These are phyloP conservation scores for Caerostris extrusa DNA, from an alignment of 1,140 invertebrate genomes.

Conservation along the genomic window DNA sequence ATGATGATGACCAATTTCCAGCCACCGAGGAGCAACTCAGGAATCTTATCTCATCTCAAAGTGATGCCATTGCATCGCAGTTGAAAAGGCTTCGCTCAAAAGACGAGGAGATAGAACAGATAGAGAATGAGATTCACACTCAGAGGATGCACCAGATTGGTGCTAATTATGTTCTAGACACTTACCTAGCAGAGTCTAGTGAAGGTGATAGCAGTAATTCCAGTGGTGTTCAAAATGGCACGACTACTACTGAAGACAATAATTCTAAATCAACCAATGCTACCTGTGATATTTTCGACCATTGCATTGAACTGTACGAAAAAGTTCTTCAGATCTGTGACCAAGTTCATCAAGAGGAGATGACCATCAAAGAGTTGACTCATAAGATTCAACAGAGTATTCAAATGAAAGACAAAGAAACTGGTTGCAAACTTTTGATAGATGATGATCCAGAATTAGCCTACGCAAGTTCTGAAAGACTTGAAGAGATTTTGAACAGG, in stretches of 20 bases:
- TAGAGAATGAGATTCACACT: slow-evolving; percentile 89
- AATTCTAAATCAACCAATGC: neutral
- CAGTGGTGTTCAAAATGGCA: neutral
- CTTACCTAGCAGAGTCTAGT: slow-evolving; percentile 85
- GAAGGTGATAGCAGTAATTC: neutral
- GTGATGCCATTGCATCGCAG: slow-evolving; percentile 89
- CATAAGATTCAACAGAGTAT: slow-evolving; percentile 85
- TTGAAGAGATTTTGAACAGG: slow-evolving; percentile 71
- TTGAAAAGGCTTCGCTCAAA: slow-evolving; percentile 86
- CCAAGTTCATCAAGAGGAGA: slow-evolving; percentile 87
- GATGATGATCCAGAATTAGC: slow-evolving; percentile 70
- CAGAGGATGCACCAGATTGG: slow-evolving; percentile 88
- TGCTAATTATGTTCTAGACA: slow-evolving; percentile 90
- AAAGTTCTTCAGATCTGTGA: slow-evolving; percentile 88
- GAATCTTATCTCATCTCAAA: slow-evolving; percentile 90
- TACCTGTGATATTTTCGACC: slow-evolving; percentile 74
- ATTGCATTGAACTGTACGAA: slow-evolving; percentile 83
- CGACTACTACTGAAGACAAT: neutral
- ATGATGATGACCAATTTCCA: slow-evolving; percentile 69
- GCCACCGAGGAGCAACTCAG: slow-evolving; percentile 85
- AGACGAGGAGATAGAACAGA: slow-evolving; percentile 88
- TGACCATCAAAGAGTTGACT: slow-evolving; percentile 85
- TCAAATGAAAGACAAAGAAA: slow-evolving; percentile 27
- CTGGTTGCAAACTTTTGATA: slow-evolving; percentile 9
- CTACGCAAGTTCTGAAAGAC: slow-evolving; percentile 56